Percentiles rank a stretch among this genome's conserved stretches.
These are phyloP conservation scores for Perca fluviatilis DNA, from an alignment of 2,113 vertebrate genomes.

Conservation along the genomic window DNA sequence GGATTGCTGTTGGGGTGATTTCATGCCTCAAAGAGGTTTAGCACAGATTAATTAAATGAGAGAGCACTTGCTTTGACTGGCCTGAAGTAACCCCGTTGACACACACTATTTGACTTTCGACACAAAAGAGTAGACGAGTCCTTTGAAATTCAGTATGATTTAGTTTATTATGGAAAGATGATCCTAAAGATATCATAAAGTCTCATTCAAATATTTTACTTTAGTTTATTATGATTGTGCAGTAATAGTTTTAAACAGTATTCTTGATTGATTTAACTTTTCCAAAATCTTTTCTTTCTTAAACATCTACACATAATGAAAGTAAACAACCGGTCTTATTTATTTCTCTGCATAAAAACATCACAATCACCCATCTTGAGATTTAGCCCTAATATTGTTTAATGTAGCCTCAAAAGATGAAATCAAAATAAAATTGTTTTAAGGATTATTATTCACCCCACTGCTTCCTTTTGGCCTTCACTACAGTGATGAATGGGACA, in stretches of 20 bases:
- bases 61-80: conserved; percentile 44
- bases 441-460: conserved; percentile 36
- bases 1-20: conserved; percentile 69
- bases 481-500: conserved; percentile 7
- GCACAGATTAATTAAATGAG: conserved; percentile 76
- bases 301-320: neutral
- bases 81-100: conserved; percentile 50
- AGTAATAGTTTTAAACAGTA: neutral
- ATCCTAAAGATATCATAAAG: neutral
- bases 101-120: conserved; percentile 13
- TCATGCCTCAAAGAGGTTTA: conserved; percentile 77
- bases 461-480: conserved; percentile 7
- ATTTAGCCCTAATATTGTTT: conserved; percentile 31
- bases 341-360: conserved; percentile 4
- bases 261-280: neutral
- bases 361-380: neutral
- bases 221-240: neutral
- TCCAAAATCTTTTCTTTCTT: neutral
- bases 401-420: conserved; percentile 22
- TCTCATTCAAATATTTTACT: neutral
- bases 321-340: neutral
- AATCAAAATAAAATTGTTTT: conserved; percentile 41
- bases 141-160: neutral
- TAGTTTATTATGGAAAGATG: neutral
- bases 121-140: neutral